These are phyloP conservation scores for Drosophila equinoxialis DNA, from an alignment of 1,140 invertebrate species.

Conservation along the genomic window DNA sequence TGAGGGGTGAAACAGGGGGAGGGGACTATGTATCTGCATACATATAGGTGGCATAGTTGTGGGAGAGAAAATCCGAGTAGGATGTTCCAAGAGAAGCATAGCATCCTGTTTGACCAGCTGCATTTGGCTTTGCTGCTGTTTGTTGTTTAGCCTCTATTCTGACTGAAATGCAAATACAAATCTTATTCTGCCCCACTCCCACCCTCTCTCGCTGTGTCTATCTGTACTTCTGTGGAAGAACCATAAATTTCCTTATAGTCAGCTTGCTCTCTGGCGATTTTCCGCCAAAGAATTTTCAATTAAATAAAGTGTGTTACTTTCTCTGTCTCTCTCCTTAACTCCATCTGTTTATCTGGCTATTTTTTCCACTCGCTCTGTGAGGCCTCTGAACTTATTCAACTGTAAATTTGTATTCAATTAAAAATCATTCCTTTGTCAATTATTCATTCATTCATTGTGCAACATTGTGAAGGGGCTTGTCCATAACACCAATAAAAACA, in stretches of 20 bases:
- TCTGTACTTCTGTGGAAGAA: neutral
- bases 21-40: neutral
- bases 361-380: neutral
- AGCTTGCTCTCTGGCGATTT: conserved; percentile 9
- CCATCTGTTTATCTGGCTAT: conserved; percentile 17
- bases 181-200: conserved; percentile 20
- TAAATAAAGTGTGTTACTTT: conserved; percentile 17
- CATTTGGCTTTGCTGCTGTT: conserved; percentile 44
- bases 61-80: neutral
- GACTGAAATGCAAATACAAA: conserved; percentile 55
- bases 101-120: conserved; percentile 47
- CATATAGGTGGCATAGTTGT: neutral
- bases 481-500: neutral
- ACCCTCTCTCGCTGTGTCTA: neutral
- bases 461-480: conserved; percentile 13
- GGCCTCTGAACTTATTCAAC: conserved; percentile 49
- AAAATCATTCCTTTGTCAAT: conserved; percentile 68
- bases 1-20: neutral
- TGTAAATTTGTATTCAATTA: conserved; percentile 68
- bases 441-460: conserved; percentile 58
- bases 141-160: conserved; percentile 48
- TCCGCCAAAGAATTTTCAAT: conserved; percentile 20
- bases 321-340: neutral
- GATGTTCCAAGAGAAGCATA: conserved; percentile 4
- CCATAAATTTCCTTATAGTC: conserved; percentile 18